phyloP scores from a whole-genome alignment of 2,113 vertebrate genomes.

The Heterocephalus glaber region DNA sequence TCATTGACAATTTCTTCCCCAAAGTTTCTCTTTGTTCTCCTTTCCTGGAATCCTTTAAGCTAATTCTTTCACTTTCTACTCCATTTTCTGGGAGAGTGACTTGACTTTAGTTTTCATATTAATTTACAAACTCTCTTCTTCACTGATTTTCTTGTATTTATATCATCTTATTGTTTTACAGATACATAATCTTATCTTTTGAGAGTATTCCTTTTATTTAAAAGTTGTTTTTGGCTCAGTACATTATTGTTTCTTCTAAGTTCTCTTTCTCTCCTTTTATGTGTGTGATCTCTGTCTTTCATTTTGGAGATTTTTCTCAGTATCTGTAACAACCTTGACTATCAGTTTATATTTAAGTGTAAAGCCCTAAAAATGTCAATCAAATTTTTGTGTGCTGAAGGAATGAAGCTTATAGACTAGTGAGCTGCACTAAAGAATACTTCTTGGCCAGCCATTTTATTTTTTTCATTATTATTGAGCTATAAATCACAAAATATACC shows the following conservation, averaged over 20 bases:
- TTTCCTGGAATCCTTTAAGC: conserved; percentile 21
- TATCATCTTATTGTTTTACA: background rate
- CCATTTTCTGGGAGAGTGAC: background rate
- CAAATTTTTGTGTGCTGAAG: background rate
- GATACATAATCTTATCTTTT: background rate
- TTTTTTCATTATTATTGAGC: conserved; percentile 26
- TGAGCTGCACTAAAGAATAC: background rate
- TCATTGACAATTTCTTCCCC: background rate
- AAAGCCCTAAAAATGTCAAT: background rate
- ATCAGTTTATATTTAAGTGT: conserved; percentile 24
- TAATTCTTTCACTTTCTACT: conserved; percentile 30
- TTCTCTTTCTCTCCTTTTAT: background rate
- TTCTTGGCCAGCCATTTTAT: background rate
- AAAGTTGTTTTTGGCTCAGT: conserved; percentile 33
- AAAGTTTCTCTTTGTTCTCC: conserved; percentile 7
- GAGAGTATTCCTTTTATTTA: conserved; percentile 40
- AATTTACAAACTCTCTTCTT: conserved; percentile 19
- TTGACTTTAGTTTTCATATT: background rate
- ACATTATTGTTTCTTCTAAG: background rate
- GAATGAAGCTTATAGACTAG: background rate
- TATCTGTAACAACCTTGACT: background rate
- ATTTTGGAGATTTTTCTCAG: background rate
- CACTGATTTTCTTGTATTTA: background rate
- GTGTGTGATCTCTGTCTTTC: background rate
- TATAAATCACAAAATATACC: conserved; percentile 13